Percentiles rank a stretch among this genome's conserved stretches.
phyloP scores from a whole-genome alignment of 1,140 invertebrate species.

The Plectrocnemia conspersa region DNA sequence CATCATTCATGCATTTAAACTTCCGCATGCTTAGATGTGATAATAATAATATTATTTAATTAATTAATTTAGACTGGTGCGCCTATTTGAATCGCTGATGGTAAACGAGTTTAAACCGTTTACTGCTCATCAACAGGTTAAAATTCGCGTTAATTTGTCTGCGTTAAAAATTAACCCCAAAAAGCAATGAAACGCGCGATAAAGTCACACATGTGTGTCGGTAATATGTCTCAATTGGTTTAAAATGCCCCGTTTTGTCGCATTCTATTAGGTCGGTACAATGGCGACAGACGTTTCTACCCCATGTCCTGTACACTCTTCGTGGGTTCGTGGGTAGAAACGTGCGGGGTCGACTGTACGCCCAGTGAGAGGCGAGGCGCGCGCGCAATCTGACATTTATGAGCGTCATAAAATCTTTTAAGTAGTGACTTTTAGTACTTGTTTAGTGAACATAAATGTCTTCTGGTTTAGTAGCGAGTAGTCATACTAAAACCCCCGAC shows the following conservation, averaged over 20 bases:
- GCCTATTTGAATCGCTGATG: no score
- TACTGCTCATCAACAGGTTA: no score
- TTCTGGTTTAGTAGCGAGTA: constrained; percentile 32
- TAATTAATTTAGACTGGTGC: no score
- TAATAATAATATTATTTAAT: no score
- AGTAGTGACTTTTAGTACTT: constrained; percentile 57
- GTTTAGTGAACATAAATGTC: constrained; percentile 57
- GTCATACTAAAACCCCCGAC: constrained; percentile 25
- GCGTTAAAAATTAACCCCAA: no score
- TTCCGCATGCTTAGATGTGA: no score
- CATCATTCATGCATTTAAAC: no score
- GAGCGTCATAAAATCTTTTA: constrained; percentile 55
- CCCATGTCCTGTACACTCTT: not conserved
- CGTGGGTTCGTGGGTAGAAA: not conserved
- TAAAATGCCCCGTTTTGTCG: constrained; percentile 28
- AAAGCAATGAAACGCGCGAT: not conserved
- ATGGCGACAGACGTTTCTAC: not conserved
- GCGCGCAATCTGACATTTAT: constrained; percentile 51
- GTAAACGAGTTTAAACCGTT: no score
- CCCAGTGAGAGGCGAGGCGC: constrained; percentile 18
- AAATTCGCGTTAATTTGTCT: no score
- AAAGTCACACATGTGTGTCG: not conserved
- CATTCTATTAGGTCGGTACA: constrained; percentile 7
- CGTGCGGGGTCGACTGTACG: constrained; percentile 8
- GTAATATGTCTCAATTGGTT: constrained; percentile 28